A percentile compares a stretch with the other conserved stretches of the same genome.
phyloP scores from a whole-genome alignment of 2,113 vertebrate species.

The Holacanthus passer region DNA sequence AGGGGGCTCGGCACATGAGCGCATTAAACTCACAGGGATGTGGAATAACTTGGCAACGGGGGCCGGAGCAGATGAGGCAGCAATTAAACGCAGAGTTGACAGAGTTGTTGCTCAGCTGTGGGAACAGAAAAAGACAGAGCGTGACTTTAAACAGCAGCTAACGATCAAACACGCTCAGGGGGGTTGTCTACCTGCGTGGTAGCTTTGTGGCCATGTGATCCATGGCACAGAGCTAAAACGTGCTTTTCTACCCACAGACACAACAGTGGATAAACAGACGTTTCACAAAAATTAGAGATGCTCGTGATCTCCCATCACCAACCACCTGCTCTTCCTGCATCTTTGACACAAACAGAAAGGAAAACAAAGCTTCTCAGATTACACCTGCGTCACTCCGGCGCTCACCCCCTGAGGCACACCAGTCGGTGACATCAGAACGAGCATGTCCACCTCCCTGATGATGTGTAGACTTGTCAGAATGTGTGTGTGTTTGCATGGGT shows the following conservation, averaged over 20 bases:
- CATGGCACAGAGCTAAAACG: neutral
- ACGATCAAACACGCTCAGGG: neutral
- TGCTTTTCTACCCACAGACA: neutral
- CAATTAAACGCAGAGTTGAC: neutral
- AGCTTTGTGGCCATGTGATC: neutral
- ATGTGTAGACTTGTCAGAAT: neutral
- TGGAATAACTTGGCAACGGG: neutral
- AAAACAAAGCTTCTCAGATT: conserved; percentile 50
- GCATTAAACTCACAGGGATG: neutral
- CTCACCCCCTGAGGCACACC: conserved; percentile 4
- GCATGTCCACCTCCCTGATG: neutral
- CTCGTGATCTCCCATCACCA: neutral
- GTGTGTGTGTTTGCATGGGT: neutral
- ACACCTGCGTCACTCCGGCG: conserved; percentile 19
- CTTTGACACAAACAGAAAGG: neutral
- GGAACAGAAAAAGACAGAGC: conserved; percentile 7
- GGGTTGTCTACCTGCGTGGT: neutral
- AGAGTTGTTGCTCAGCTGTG: neutral
- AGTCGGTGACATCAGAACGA: neutral
- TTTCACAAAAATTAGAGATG: neutral
- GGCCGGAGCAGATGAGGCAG: neutral
- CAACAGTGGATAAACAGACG: neutral
- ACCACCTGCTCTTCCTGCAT: neutral
- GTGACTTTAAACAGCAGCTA: conserved; percentile 5
- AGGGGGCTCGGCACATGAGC: neutral